A percentile compares a stretch with the other conserved stretches of the same genome.
These are phyloP conservation scores for Glaucopsyche alexis DNA, from an alignment of 2,888 invertebrate genomes.

Conservation along the genomic window DNA sequence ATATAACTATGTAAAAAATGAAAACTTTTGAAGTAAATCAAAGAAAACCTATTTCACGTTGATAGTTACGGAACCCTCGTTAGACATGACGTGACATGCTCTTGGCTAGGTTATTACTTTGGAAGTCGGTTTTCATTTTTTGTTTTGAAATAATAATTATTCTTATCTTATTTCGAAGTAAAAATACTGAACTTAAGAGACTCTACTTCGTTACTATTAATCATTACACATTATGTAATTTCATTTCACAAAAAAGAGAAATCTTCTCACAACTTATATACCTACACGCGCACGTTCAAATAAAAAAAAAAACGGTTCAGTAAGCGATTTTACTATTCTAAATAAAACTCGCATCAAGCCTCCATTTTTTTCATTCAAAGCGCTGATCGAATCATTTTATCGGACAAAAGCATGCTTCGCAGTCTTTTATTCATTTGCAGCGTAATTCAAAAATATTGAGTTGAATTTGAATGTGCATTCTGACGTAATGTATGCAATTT, in stretches of 20 bases:
- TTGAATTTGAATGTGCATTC: conserved; percentile 33
- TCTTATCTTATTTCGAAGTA: no score
- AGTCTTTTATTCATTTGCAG: conserved; percentile 37
- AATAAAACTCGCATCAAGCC: conserved; percentile 32
- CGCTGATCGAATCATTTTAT: conserved; percentile 35
- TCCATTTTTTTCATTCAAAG: conserved; percentile 35
- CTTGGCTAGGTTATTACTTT: no score
- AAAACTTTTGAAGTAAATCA: no score
- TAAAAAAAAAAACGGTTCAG: conserved; percentile 26
- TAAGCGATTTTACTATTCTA: conserved; percentile 31
- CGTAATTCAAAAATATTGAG: conserved; percentile 36
- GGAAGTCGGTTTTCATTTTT: no score
- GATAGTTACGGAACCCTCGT: no score
- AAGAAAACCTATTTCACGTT: no score
- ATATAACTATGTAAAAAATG: no score
- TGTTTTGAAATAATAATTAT: no score
- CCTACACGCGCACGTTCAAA: conserved; percentile 14
- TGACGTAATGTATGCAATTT: conserved; percentile 21
- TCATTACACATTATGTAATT: neutral
- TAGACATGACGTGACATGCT: no score
- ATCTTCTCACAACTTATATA: neutral
- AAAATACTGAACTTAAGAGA: no score
- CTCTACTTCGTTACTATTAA: no score
- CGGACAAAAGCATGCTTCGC: conserved; percentile 34
- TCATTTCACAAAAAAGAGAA: neutral